Base-by-base conservation (phyloP, 2,113 vertebrate genomes). In the Glareola pratincola region DNA sequence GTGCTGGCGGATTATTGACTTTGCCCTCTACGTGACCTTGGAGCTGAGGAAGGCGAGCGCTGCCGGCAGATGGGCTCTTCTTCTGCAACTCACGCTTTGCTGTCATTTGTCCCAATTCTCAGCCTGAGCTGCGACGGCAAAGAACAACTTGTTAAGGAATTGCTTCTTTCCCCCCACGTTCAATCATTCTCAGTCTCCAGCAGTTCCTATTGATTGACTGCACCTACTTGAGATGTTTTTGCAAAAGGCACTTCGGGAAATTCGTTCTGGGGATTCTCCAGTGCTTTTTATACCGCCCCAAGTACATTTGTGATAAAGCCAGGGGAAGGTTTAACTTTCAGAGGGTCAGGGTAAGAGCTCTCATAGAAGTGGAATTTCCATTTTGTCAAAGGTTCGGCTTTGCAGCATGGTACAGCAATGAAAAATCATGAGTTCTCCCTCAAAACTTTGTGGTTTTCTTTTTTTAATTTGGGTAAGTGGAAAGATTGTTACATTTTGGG, bases 121-220 rank as follows among this genome's bases (percentile, higher is more conserved):
- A 36, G 75, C 75, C 88, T 5, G 48, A 83, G 82, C 82, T 43
- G 34, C 0, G 3, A 88, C 8, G 36, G 81, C 71, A 69, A 76
- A 87, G 82, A 85, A 50, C 72, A 80, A 63, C 72, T 84, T 37
- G 72, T 83, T 92, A 96, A 88, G 88, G 88, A 90, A 94, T 83
- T 39, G 63, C 54, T 79, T 66, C 63, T 88, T 73, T 36, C 85
- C 63, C 43, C 64, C 67, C 59, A 9, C 12, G 21, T 34, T 90
- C 88, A 14, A 27, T 39, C 68, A 59, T 63, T 90, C 72, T 54
- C 41, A 11, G 29, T n/a, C 59, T 67, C 78, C 37, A 91, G 76
- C 73, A 47, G 81, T 16, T 78, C 4, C 0, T 73, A 79, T 83
- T 10, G 67, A 92, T 62, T 56, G 67, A 30, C 57, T 66, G 82